These are phyloP conservation scores for Spodoptera litura DNA, from an alignment of 1,140 invertebrate genomes.

Conservation along the genomic window DNA sequence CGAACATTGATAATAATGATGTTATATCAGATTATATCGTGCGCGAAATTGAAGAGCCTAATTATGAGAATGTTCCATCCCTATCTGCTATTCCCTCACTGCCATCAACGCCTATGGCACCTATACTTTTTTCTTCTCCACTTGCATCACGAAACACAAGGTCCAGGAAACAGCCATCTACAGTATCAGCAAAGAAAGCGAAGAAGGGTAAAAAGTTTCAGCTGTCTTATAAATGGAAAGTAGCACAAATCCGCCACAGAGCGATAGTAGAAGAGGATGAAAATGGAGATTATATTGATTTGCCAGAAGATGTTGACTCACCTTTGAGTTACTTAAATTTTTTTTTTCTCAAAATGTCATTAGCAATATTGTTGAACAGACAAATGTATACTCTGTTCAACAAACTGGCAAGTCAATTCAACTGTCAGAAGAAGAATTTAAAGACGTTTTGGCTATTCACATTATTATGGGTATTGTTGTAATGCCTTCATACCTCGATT, in stretches of 20 bases:
- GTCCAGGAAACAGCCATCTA: not conserved
- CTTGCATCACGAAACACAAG: not conserved
- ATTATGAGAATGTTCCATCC: too few relatives aligned
- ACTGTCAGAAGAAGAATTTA: constrained; percentile 45
- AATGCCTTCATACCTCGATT: constrained; percentile 34
- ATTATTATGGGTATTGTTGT: constrained; percentile 57
- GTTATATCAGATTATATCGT: too few relatives aligned
- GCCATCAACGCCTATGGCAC: constrained; percentile 47
- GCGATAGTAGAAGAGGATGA: constrained; percentile 47
- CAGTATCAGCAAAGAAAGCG: not conserved
- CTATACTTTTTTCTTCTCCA: constrained; percentile 36
- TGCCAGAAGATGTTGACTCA: too few relatives aligned
- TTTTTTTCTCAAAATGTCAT: too few relatives aligned
- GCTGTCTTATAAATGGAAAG: constrained; percentile 4
- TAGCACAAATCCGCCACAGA: constrained; percentile 48
- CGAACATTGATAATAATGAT: too few relatives aligned
- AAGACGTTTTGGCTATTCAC: constrained; percentile 45
- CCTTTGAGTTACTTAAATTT: too few relatives aligned
- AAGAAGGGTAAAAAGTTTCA: not conserved
- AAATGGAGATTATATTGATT: constrained; percentile 11
- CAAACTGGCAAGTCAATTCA: constrained; percentile 26
- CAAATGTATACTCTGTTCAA: constrained; percentile 51
- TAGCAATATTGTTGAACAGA: too few relatives aligned
- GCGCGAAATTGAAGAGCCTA: too few relatives aligned
- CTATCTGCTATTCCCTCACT: constrained; percentile 41